Conservation (phyloP, 53 echinoderm and acorn worm genomes). For the Holothuria scabra region DNA sequence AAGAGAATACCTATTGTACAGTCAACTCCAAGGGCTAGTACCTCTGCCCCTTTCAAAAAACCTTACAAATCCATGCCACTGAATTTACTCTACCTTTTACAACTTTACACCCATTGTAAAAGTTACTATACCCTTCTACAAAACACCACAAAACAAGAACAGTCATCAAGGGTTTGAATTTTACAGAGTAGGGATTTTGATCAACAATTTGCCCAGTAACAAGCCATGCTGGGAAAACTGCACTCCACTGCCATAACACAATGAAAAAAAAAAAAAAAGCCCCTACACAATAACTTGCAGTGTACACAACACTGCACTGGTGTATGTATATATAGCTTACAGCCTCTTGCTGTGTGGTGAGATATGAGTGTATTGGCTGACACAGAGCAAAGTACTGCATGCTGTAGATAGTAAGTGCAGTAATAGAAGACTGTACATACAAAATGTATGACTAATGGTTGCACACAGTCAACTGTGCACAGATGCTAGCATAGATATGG, state of each 20-base stretch:
- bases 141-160: too few species aligned
- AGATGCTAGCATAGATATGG: slow-evolving; percentile 87
- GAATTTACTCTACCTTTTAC: too few species aligned
- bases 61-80: too few species aligned
- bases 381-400: slow-evolving; percentile 25
- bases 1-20: too few species aligned
- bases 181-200: not conserved
- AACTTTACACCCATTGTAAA: too few species aligned
- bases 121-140: too few species aligned
- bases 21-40: too few species aligned
- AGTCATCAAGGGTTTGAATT: too few species aligned
- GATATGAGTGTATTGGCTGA: too few species aligned
- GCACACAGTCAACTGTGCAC: slow-evolving; percentile 24
- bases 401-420: too few species aligned
- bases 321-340: slow-evolving; percentile 3
- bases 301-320: slow-evolving; percentile 20
- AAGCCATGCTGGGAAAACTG: slow-evolving; percentile 41
- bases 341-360: too few species aligned
- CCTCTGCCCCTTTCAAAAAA: too few species aligned
- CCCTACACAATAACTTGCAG: slow-evolving; percentile 26
- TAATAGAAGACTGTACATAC: slow-evolving; percentile 4
- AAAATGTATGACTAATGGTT: slow-evolving; percentile 50
- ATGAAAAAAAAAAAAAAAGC: slow-evolving; percentile 1
- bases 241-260: slow-evolving; percentile 38
- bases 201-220: slow-evolving; percentile 1